A percentile compares a stretch with the other conserved stretches of the same genome.
Conservation (phyloP, 2,113 vertebrate species). For the Neodontobutis hainanensis region DNA sequence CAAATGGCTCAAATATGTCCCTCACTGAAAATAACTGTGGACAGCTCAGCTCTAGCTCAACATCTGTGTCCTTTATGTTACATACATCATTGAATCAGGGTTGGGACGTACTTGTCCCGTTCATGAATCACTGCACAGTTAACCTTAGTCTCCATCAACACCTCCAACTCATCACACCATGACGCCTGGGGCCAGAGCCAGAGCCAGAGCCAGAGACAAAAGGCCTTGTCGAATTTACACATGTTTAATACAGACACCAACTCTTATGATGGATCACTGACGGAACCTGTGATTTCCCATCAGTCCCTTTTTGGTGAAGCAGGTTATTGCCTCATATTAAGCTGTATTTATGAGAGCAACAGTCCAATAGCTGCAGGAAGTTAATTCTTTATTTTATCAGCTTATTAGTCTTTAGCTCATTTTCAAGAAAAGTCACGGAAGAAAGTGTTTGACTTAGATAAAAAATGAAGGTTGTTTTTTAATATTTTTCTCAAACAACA, state of each 20-base stretch:
- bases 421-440: not conserved
- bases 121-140: slow-evolving; percentile 35
- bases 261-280: slow-evolving; percentile 1
- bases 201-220: slow-evolving; percentile 38
- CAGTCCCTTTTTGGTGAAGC: not conserved
- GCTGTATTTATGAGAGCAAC: not conserved
- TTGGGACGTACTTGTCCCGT: slow-evolving; percentile 25
- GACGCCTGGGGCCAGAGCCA: slow-evolving; percentile 32
- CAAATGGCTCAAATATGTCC: not conserved
- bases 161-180: slow-evolving; percentile 15
- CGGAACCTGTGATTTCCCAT: slow-evolving; percentile 9
- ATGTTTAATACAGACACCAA: not conserved
- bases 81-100: slow-evolving; percentile 2
- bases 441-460: too few species aligned
- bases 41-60: not conserved
- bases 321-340: slow-evolving; percentile 19
- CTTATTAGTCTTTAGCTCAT: not conserved
- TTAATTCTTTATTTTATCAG: not conserved
- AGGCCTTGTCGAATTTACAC: not conserved
- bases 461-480: too few species aligned
- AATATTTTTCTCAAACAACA: too few species aligned
- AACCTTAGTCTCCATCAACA: slow-evolving; percentile 39
- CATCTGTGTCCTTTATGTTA: slow-evolving; percentile 6
- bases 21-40: not conserved
- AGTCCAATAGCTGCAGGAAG: not conserved